Evolutionary conservation across 2,797 vertebrate genomes (phyloP), one percentile per base, ranked within the genome.

Genomic region (Masticophis lateralis): DNA sequence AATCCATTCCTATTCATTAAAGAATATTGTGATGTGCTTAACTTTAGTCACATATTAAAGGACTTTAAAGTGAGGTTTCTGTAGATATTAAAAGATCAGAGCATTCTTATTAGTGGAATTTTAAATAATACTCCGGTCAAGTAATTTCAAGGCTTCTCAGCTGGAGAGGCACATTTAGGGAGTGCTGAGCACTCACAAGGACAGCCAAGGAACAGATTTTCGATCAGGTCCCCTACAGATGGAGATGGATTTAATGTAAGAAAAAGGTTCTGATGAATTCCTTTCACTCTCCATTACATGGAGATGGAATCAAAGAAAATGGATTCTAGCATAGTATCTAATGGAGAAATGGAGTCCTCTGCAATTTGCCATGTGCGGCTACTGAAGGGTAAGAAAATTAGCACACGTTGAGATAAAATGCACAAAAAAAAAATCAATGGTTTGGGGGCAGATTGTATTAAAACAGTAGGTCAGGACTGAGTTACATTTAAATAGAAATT

Each of bases 1-100:
- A 93, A 87, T 79, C 89, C 86, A 91, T 91, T 91, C 90, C 86
- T 91, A 63, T 94, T 83, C 91, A 90, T 90, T 90, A 91, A 92
- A 90, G 43, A 28, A 88, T 56, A 25, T 92, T 27, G 88, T 60
- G 6, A 59, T 88, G 88, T 87, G 12, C 32, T 92, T 92, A 90
- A 79, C 25, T 56, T 94, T 83, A 88, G 47, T 22, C 83, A 61
- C 25, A 92, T 56, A 51, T 37, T 91, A 83, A 93, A 91, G 37
- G 32, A 10, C 86, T 22, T 57, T 87, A 86, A 91, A 88, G 61
- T 55, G 90, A 88, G 61, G 63, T 59, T 91, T 88, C 90, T 88
- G 51, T 91, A 60, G 63, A 74, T 90, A 88, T 43, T 74, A 37
- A 63, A 79, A 88, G 86, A 51, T 60, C 47, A 56, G 20, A n/a